These are phyloP conservation scores for Lochmaea crataegi DNA, from an alignment of 2,888 invertebrate species.

Conservation along the genomic window DNA sequence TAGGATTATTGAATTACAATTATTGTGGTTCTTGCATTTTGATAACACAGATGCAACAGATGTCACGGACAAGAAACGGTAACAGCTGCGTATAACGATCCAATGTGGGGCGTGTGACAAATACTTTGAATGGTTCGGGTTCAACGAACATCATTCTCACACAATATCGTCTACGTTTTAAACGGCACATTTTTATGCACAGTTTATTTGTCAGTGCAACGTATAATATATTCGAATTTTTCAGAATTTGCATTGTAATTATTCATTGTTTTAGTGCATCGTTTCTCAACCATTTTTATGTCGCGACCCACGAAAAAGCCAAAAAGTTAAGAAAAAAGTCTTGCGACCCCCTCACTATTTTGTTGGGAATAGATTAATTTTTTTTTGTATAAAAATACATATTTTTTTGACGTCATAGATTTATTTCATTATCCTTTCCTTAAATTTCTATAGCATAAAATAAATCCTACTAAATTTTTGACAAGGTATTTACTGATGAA, in stretches of 20 bases:
- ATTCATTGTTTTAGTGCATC: not conserved
- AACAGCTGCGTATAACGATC: constrained; percentile 9
- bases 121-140: constrained; percentile 27
- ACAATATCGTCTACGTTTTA: constrained; percentile 5
- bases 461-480: no score
- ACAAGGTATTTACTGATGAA: no score
- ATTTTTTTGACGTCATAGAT: no score
- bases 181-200: constrained; percentile 10
- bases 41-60: constrained; percentile 11
- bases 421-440: no score
- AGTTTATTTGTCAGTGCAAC: not conserved
- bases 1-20: not conserved
- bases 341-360: no score
- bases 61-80: constrained; percentile 12
- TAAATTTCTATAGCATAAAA: no score
- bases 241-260: not conserved
- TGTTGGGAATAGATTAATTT: no score
- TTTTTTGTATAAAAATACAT: no score
- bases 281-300: no score
- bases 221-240: not conserved
- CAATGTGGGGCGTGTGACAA: constrained; percentile 21
- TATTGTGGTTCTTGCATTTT: constrained; percentile 6
- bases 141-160: constrained; percentile 24
- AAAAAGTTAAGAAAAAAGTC: no score
- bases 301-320: no score